phyloP scores from a whole-genome alignment of 1,140 invertebrate genomes.

The Scaptomyza pallida region DNA sequence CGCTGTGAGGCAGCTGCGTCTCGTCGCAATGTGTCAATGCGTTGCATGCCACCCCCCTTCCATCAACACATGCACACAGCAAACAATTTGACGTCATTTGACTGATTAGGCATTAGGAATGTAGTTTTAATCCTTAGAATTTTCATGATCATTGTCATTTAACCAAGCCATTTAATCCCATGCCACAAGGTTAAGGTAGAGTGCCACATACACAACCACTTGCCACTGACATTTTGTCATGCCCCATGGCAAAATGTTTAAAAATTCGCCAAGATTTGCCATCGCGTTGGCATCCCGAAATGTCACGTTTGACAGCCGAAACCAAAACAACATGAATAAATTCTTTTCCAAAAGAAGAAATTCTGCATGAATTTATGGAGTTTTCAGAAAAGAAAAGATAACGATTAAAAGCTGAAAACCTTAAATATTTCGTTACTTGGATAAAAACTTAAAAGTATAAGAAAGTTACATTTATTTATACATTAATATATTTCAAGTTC shows the following conservation, averaged over 20 bases:
- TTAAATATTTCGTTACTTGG: too few species aligned
- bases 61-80: constrained; percentile 20
- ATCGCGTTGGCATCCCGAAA: background rate
- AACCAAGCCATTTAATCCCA: background rate
- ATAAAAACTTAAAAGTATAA: too few species aligned
- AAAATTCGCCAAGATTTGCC: constrained; percentile 17
- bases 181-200: constrained; percentile 61
- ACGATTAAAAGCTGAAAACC: too few species aligned
- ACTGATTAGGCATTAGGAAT: constrained; percentile 32
- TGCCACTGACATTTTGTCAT: constrained; percentile 60
- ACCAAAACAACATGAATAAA: constrained; percentile 5
- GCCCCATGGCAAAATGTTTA: constrained; percentile 30
- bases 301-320: constrained; percentile 15
- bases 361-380: too few species aligned
- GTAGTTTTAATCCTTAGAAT: constrained; percentile 18
- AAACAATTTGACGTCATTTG: constrained; percentile 73
- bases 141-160: constrained; percentile 32
- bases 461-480: too few species aligned
- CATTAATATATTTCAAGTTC: background rate
- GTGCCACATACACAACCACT: constrained; percentile 34
- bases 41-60: constrained; percentile 39
- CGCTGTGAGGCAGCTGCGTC: constrained; percentile 25
- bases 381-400: background rate
- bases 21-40: background rate
- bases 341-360: background rate